Base-by-base conservation (phyloP, 2,113 vertebrate species). In the Myodes glareolus region DNA sequence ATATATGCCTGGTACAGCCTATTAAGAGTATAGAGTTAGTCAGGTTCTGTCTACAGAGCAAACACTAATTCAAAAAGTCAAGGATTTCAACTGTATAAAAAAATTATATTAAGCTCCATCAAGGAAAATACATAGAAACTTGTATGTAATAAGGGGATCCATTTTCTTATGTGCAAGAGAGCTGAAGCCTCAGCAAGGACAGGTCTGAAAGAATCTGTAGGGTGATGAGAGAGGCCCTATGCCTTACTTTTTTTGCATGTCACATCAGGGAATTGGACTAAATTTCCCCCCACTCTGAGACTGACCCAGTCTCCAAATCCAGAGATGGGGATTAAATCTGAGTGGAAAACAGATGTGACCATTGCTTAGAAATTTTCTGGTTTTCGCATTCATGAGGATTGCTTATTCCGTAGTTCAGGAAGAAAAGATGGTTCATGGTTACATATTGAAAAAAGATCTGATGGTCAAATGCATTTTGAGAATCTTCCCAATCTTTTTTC, bases 331-430 rank as follows among this genome's bases (percentile, higher is more conserved):
- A 91, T 96, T 95, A 95, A 91, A 31, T 92, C 89, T 91, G 80
- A 80, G 94, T 97, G 58, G 82, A 97, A 98, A 98, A 96, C 97
- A 98, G 96, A 98, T 98, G 96, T 95, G 90, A 63, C 65, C 14
- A 77, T 88, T 95, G 94, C 86, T 80, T 93, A 95, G 86, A 84
- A 84, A 92, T 73, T 85, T 87, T 87, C 97, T 97, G 95, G 87
- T 80, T 98, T 98, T 98, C 91, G 88, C 91, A 97, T 97, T 96
- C 55, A 81, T n/a, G 27, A 52, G 80, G 67, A 89, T 94, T 94
- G 91, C 96, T 97, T 97, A 96, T 97, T 94, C 92, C 70, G 87
- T 45, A 68, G 75, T 72, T 97, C 45, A 78, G 91, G 85, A 91
- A 97, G 94, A 98, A 97, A 97, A 96, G 95, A 95, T 94, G n/a